phyloP scores from a whole-genome alignment of 2,113 vertebrate genomes.

The Plectropomus leopardus region DNA sequence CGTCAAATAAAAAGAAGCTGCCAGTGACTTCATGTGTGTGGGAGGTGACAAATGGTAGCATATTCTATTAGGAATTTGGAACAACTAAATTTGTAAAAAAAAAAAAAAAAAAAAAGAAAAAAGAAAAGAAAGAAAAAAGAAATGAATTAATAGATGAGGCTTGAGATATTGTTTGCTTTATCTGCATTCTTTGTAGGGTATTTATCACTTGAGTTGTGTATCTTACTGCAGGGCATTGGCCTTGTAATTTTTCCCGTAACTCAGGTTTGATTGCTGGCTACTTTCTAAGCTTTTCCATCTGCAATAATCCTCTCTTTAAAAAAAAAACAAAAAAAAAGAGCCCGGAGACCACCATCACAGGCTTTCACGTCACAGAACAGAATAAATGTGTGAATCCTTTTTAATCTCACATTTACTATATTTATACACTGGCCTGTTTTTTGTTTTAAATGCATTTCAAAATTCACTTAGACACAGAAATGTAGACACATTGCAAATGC shows the following conservation, averaged over 20 bases:
- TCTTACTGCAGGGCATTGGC: conserved; percentile 21
- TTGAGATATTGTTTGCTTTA: not conserved
- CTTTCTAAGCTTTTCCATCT: conserved; percentile 14
- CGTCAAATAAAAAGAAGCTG: conserved; percentile 38
- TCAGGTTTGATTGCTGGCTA: conserved; percentile 26
- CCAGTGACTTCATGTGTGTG: conserved; percentile 32
- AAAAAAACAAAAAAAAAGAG: not conserved
- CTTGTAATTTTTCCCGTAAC: conserved; percentile 21
- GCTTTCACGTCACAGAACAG: not conserved
- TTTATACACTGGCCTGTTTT: not conserved
- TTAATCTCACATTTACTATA: not conserved
- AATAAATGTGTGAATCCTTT: conserved; percentile 1
- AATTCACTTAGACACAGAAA: conserved; percentile 10
- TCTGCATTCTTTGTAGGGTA: not conserved
- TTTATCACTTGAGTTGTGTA: conserved; percentile 17
- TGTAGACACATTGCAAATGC: not conserved
- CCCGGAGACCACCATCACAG: not conserved
- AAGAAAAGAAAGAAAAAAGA: not conserved
- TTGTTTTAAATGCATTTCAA: not conserved
- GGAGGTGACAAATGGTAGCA: conserved; percentile 12
- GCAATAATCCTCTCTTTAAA: conserved; percentile 18
- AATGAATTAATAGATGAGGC: not conserved
- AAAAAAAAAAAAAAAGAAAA: not conserved
- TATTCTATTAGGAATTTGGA: conserved; percentile 12
- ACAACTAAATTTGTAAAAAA: conserved; percentile 3